These are phyloP conservation scores for Scaptomyza flava DNA, from an alignment of 2,888 invertebrate genomes.

Conservation along the genomic window DNA sequence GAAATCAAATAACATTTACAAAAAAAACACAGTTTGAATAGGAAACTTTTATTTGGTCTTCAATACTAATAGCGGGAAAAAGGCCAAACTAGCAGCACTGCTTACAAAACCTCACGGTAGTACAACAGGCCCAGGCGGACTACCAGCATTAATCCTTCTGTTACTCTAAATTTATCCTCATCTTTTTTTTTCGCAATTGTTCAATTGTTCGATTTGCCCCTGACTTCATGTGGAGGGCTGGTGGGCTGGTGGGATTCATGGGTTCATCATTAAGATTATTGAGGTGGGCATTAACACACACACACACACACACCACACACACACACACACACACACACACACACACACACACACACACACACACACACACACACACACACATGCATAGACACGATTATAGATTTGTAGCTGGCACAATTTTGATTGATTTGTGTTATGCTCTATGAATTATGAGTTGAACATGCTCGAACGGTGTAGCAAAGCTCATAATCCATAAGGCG, in stretches of 20 bases:
- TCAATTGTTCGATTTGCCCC: conserved; percentile 68
- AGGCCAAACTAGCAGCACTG: neutral
- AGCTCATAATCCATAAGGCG: conserved; percentile 53
- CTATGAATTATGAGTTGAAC: conserved; percentile 65
- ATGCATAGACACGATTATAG: neutral
- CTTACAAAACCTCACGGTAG: neutral
- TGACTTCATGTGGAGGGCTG: neutral
- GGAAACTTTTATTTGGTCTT: no score
- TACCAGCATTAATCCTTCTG: conserved; percentile 81
- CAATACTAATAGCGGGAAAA: neutral
- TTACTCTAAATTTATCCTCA: conserved; percentile 38
- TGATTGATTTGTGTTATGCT: conserved; percentile 62
- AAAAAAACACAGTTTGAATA: no score
- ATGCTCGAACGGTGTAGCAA: conserved; percentile 56
- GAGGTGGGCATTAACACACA: conserved; percentile 40
- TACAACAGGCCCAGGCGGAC: conserved; percentile 14
- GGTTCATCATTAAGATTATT: conserved; percentile 22
- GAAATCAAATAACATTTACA: no score
- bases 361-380: conserved; percentile 7
- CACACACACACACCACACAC: conserved; percentile 2
- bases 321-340: conserved; percentile 1
- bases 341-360: conserved; percentile 1
- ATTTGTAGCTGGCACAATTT: conserved; percentile 56
- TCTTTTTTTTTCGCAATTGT: conserved; percentile 64
- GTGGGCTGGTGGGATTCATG: neutral